Evolutionary conservation across 92 coral and sea anemone species (phyloP).

Genomic region (Anthopleura xanthogrammica): DNA sequence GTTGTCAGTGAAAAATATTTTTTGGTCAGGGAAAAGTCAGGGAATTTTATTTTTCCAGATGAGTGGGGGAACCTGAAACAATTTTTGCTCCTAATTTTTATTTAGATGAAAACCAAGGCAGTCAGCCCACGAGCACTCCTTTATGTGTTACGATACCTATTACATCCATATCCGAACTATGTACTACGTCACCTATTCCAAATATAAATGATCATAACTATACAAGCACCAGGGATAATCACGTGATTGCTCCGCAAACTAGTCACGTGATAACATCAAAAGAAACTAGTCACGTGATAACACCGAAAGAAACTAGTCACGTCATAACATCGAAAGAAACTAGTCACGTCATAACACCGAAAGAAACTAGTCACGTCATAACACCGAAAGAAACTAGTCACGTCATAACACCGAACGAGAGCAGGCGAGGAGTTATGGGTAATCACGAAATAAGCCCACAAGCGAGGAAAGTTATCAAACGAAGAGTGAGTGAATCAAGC

Average conservation of each 20-base stretch:
- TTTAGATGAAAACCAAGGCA: neutral
- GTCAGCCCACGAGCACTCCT: neutral
- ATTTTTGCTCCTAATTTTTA: no score
- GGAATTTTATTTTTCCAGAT: no score
- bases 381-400: neutral
- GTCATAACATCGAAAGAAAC: neutral
- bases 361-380: neutral
- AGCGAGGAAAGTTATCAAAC: neutral
- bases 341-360: no score
- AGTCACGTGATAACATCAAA: no score
- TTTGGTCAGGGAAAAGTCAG: no score
- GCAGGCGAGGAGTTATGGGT: neutral
- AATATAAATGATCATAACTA: neutral
- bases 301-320: neutral
- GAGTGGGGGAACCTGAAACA: no score
- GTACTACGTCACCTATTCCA: neutral
- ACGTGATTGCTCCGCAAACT: neutral
- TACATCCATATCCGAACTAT: no score
- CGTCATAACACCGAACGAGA: neutral
- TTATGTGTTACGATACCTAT: neutral
- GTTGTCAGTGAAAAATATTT: no score
- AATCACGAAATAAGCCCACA: neutral
- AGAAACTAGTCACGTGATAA: neutral
- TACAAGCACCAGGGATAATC: neutral
- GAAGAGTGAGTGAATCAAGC: constrained; percentile 10